Evolutionary conservation across 2,797 vertebrate genomes (phyloP).

Genomic region (Sus cebifrons): DNA sequence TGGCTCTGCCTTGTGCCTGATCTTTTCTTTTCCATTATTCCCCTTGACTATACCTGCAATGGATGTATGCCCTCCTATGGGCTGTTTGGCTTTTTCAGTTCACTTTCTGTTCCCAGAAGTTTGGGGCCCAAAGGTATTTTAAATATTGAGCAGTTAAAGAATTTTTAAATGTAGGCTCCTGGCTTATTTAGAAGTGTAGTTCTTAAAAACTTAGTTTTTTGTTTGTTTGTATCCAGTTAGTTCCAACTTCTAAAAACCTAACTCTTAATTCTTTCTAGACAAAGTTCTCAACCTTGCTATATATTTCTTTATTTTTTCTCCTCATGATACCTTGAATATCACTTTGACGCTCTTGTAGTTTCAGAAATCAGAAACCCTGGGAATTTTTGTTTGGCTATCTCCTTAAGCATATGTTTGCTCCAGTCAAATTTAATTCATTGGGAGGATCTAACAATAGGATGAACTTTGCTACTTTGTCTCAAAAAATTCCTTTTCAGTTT

Average conservation of each 20-base stretch:
- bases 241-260: neutral
- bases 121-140: neutral
- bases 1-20: neutral
- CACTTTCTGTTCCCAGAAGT: neutral
- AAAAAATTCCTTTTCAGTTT: neutral
- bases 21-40: neutral
- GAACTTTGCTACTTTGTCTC: neutral
- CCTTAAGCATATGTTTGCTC: neutral
- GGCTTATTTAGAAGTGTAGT: neutral
- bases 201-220: neutral
- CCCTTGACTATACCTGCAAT: neutral
- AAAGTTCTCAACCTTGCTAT: neutral
- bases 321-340: neutral
- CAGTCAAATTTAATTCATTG: neutral
- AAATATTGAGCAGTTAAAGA: conserved; percentile 7
- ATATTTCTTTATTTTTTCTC: conserved; percentile 9
- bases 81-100: neutral
- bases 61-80: neutral
- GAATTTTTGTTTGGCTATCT: conserved; percentile 18
- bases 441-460: neutral
- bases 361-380: conserved; percentile 15
- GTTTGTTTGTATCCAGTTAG: neutral
- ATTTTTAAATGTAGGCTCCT: neutral
- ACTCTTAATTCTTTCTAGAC: neutral
- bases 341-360: neutral